A percentile compares a stretch with the other conserved stretches of the same genome.
These are phyloP conservation scores for Steinernema feltiae DNA, from an alignment of 1,140 invertebrate species.

Conservation along the genomic window DNA sequence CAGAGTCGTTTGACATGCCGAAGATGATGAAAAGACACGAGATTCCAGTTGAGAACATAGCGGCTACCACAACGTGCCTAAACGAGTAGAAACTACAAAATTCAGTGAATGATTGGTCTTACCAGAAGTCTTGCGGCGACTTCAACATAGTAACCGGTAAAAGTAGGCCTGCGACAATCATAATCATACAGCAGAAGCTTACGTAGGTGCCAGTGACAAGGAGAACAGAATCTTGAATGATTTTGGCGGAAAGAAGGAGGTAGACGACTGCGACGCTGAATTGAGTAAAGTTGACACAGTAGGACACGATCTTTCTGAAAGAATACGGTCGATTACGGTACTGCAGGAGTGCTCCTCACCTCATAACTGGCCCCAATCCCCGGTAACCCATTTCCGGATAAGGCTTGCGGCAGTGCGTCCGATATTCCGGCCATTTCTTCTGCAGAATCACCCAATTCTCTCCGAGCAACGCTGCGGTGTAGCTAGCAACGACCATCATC, in stretches of 20 bases:
- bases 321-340: not conserved
- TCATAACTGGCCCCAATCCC: slow-evolving; percentile 65
- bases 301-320: slow-evolving; percentile 49
- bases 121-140: slow-evolving; percentile 71
- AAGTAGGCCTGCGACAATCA: slow-evolving; percentile 65
- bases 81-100: slow-evolving; percentile 20
- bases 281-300: slow-evolving; percentile 47
- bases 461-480: slow-evolving; percentile 61
- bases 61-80: slow-evolving; percentile 51
- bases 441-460: slow-evolving; percentile 70
- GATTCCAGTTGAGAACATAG: slow-evolving; percentile 53
- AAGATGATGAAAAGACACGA: slow-evolving; percentile 48
- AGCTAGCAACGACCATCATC: slow-evolving; percentile 39
- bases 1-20: slow-evolving; percentile 38
- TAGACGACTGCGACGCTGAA: slow-evolving; percentile 57
- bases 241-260: slow-evolving; percentile 67
- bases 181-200: slow-evolving; percentile 66
- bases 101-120: slow-evolving; percentile 39
- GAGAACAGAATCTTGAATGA: slow-evolving; percentile 64
- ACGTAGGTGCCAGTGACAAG: slow-evolving; percentile 60
- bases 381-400: slow-evolving; percentile 68
- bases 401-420: slow-evolving; percentile 65
- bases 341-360: slow-evolving; percentile 59
- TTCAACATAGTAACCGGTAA: slow-evolving; percentile 68
- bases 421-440: slow-evolving; percentile 66